phyloP scores from a whole-genome alignment of 2,888 invertebrate genomes.

The Cotesia congregata region DNA sequence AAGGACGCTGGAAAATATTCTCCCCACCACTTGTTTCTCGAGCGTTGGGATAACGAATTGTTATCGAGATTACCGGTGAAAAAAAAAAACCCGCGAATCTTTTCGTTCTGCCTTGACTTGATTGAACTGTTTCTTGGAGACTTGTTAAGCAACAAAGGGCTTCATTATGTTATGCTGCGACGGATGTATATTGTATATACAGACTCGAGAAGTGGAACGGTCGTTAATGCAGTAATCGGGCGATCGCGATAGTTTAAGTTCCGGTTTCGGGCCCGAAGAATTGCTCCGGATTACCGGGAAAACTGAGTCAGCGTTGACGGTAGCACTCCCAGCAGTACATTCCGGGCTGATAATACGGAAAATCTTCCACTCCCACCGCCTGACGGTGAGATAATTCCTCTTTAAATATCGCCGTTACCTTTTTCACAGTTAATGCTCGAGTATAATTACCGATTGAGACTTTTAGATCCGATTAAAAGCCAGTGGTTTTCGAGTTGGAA shows the following conservation, averaged over 20 bases:
- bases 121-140: slow-evolving; percentile 9
- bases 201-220: slow-evolving; percentile 21
- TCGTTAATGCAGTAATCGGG: slow-evolving; percentile 53
- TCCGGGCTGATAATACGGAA: slow-evolving; percentile 60
- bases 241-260: slow-evolving; percentile 51
- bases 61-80: slow-evolving; percentile 15
- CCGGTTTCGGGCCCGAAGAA: slow-evolving; percentile 42
- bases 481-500: too few relatives aligned
- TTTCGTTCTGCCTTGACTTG: neutral
- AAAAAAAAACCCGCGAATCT: too few relatives aligned
- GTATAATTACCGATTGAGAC: neutral
- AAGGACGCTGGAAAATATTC: slow-evolving; percentile 2
- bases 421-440: slow-evolving; percentile 23
- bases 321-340: slow-evolving; percentile 36
- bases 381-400: slow-evolving; percentile 54
- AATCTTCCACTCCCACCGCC: slow-evolving; percentile 49
- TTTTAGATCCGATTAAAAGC: too few relatives aligned
- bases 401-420: slow-evolving; percentile 56
- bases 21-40: slow-evolving; percentile 14
- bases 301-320: slow-evolving; percentile 57
- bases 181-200: neutral
- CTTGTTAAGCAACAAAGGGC: too few relatives aligned
- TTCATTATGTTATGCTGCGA: neutral
- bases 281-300: slow-evolving; percentile 52
- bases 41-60: slow-evolving; percentile 26